phyloP scores from a whole-genome alignment of 2,797 vertebrate species.

The Xenentodon cancila region DNA sequence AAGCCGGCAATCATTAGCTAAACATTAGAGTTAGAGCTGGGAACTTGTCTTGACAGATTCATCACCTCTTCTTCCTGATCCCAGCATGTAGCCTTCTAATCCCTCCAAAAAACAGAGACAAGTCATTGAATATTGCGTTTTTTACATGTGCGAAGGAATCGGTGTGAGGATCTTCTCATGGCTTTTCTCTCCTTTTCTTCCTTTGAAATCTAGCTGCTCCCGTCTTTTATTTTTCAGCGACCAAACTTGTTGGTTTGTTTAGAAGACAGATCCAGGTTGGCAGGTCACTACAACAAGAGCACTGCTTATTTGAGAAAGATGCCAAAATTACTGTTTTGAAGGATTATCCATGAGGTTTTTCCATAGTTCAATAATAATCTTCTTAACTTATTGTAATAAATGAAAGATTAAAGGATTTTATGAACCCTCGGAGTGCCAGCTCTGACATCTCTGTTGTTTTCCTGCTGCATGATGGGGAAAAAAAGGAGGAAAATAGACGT shows the following conservation, averaged over 20 bases:
- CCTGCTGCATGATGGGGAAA: slow-evolving; percentile 21
- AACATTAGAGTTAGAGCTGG: slow-evolving; percentile 76
- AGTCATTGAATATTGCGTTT: slow-evolving; percentile 44
- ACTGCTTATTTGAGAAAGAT: slow-evolving; percentile 70
- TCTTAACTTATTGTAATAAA: slow-evolving; percentile 83
- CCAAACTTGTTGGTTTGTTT: slow-evolving; percentile 53
- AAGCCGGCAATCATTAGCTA: slow-evolving; percentile 79
- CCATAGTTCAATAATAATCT: slow-evolving; percentile 81
- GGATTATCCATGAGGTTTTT: slow-evolving; percentile 80
- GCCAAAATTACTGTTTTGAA: slow-evolving; percentile 66
- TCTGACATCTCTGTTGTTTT: slow-evolving; percentile 67
- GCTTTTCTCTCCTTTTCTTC: slow-evolving; percentile 11
- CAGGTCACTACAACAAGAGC: slow-evolving; percentile 57
- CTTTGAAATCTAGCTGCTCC: slow-evolving; percentile 11
- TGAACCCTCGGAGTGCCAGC: slow-evolving; percentile 55
- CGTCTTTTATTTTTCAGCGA: slow-evolving; percentile 21
- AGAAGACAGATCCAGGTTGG: slow-evolving; percentile 53
- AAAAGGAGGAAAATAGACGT: slow-evolving; percentile 35
- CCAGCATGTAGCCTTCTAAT: slow-evolving; percentile 69
- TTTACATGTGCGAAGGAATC: slow-evolving; percentile 31
- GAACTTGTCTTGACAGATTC: slow-evolving; percentile 80
- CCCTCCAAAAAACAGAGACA: slow-evolving; percentile 57
- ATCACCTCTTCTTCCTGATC: slow-evolving; percentile 73
- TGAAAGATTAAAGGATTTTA: slow-evolving; percentile 79
- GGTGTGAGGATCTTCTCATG: not conserved